Base-by-base conservation (phyloP, 1,140 invertebrate genomes). In the Aporrectodea caliginosa region DNA sequence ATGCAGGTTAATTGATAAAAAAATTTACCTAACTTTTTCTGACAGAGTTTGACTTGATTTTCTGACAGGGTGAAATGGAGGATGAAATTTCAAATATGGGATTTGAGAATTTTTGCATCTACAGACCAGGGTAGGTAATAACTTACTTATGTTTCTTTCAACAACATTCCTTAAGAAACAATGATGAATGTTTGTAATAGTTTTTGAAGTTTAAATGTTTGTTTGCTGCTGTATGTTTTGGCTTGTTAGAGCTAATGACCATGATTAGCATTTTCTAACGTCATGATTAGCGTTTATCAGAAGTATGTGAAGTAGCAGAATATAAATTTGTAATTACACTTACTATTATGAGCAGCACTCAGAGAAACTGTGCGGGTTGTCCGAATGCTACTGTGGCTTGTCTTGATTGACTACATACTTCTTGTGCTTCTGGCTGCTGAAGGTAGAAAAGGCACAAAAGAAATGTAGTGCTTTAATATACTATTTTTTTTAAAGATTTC, bases 51-150 rank as follows among this genome's bases (percentile, higher is more conserved):
- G 1, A 74, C 27, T 30, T 29, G 1, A 31, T 33, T 74, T 30
- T 1, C 32, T 1, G 22, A 30, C 33, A 76, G 75, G 75, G 35
- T 68, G 22, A 76, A 32, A 27, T 35, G 33, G 75, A 76, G 35
- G 33, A 76, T 16, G 75, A 76, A 35, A 27, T 76, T 43, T 35
- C 33, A 43, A 58, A 35, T 29, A 1, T 76, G 14, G 35, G 35
- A 2, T 76, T 76, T 30, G 43, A 76, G 27, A 14, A 31, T 22
- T 29, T 76, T 27, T 34, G 22, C 35, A 76, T 76, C 29, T 76
- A 76, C 27, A 76, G 75, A 43, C 75, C 75, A 0, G 30, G 35
- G 75, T 76, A 58, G 6, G 31, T 76, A 35, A 43, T n/a, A 14
- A 33, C 1, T 6, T 34, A 58, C n/a, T 32, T 74, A 74, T 74